Evolutionary conservation across 2,888 invertebrate species (phyloP), one percentile per base, ranked within the genome.

Genomic region (Liopterus haemorrhoidalis): DNA sequence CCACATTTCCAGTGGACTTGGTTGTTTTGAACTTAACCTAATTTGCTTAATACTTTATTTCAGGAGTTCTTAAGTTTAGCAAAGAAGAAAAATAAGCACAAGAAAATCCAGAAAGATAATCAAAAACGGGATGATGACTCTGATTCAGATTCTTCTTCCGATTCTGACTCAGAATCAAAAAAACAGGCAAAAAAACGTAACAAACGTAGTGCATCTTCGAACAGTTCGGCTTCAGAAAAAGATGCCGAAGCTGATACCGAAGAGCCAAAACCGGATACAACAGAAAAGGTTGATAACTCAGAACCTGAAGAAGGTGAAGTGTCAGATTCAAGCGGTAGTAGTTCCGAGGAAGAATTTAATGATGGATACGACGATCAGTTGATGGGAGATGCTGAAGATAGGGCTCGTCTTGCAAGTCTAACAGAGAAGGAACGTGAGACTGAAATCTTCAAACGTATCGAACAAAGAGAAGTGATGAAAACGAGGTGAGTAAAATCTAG

Each of bases 341-440:
- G 76, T 54, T 78, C 76, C 41, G 85, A 89, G 52, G 86, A 85
- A 54, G 93, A 94, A 66, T 96, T 95, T 63, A 85, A 93, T 63
- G 96, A 97, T 70, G 96, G 96, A 50, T 94, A 89, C 58, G 96
- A 95, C 64, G 95, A 96, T 52, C 89, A 96, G 63, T 76, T 96
- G 19, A 95, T 96, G 85, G 95, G 95, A 0, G 95, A 96, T 66
- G 94, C 90, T 48, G 95, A 92, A 55, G 97, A 97, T 71, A 81
- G 90, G 58, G 85, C 88, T 1, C 72, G 89, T 0, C 71, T 97
- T 31, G 92, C 91, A 8, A 82, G 85, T 50, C 84, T 97, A 78
- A 95, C 95, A 0, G 97, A 97, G 64, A 94, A 93, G 60, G 96
- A 97, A 63, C 74, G 97, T 30, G 97, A 99, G 70, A 92, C 94